phyloP scores from a whole-genome alignment of 2,113 vertebrate genomes.

The Ifrita kowaldi region DNA sequence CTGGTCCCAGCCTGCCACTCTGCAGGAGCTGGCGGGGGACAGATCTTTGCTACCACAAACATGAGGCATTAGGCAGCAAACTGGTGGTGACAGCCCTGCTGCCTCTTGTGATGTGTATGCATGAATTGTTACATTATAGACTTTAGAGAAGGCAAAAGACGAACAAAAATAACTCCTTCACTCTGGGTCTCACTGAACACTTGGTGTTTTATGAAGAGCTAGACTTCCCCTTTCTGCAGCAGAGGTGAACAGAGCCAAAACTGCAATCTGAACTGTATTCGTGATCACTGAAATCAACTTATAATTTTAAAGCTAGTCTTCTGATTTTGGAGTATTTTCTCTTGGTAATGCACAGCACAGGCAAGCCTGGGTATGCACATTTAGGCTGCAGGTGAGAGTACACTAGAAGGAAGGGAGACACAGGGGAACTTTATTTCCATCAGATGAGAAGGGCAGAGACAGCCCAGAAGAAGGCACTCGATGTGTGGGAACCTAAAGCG shows the following conservation, averaged over 20 bases:
- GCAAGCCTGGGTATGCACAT: not conserved
- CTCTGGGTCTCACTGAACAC: not conserved
- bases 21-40: not conserved
- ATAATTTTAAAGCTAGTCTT: not conserved
- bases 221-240: not conserved
- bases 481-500: no score
- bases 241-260: not conserved
- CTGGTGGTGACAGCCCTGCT: not conserved
- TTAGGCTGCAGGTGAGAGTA: not conserved
- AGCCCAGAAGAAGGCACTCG: not conserved
- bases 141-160: not conserved
- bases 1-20: not conserved
- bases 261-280: not conserved
- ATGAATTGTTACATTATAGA: not conserved
- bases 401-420: not conserved
- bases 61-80: not conserved
- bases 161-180: not conserved
- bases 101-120: not conserved
- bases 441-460: not conserved
- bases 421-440: not conserved
- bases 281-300: not conserved
- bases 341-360: not conserved
- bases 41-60: not conserved
- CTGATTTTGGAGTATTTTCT: not conserved
- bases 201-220: not conserved